Base-by-base conservation (phyloP, 2,888 invertebrate species). In the Drosophila picticornis region DNA sequence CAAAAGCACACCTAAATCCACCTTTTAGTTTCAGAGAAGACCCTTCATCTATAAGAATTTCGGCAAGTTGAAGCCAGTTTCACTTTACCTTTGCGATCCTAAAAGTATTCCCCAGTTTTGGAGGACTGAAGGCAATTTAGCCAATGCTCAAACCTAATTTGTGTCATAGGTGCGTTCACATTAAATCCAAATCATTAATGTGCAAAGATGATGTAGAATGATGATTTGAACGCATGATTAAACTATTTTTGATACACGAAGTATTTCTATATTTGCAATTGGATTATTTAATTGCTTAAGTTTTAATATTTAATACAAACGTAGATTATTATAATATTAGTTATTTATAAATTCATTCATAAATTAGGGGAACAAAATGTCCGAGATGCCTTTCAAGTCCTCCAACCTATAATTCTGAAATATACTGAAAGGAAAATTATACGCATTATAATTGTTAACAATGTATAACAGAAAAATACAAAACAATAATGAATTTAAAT, bases 401-500 rank as follows among this genome's bases (percentile, higher is more conserved):
- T 4, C 25, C 16, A 25, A 46, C 25, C 16, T 16, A 16, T 16
- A 46, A 25, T 46, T 46, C 25, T 46, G 7, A 25, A 46, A 46
- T 2, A 22, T 13, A 46, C 13, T 46, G 46, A 10, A 50, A 16
- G 10, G 22, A n/a, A 22, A 31, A 9, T 13, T 46, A 16, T 22
- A 16, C 22, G 13, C 13, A 16, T 22, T 46, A 22, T 7, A 16
- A 46, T 7, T 46, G 16, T 22, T 22, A 46, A 43, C 43, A 22
- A 22, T 43, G 3, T 13, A 5, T 50, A 19, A 27, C 50, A 27
- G 27, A 27, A 19, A 36, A 29, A 13, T 31, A 22, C 4, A 31
- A 43, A 43, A 57, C 31, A 11, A 31, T 4, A 29, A 16, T 40
- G 34, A 29, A 27, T 67, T 85, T 78, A 73, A 87, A 86, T 86